Percentiles rank a stretch among this genome's conserved stretches.
These are phyloP conservation scores for Dasyprocta punctata DNA, from an alignment of 2,113 vertebrate genomes.

Conservation along the genomic window DNA sequence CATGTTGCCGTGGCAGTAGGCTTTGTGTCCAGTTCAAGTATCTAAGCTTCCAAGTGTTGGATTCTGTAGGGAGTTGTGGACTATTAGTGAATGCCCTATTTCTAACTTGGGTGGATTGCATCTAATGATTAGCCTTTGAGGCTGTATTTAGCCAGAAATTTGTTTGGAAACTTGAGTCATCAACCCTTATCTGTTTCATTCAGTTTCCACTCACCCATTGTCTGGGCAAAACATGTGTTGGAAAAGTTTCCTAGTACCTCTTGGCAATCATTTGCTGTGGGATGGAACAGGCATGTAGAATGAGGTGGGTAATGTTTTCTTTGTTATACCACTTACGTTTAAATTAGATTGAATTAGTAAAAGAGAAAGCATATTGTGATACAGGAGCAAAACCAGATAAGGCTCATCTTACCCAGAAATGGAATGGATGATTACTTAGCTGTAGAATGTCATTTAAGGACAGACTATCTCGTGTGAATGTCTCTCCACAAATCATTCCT, in stretches of 20 bases:
- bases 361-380: conserved; percentile 36
- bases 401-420: conserved; percentile 1
- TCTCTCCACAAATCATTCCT: conserved; percentile 35
- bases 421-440: conserved; percentile 25
- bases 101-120: conserved; percentile 26
- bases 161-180: conserved; percentile 69
- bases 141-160: conserved; percentile 59
- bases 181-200: conserved; percentile 66
- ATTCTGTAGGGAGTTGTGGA: conserved; percentile 6
- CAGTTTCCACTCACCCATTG: conserved; percentile 66
- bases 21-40: conserved; percentile 16
- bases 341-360: conserved; percentile 39
- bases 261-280: conserved; percentile 48
- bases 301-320: conserved; percentile 33
- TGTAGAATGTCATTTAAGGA: neutral
- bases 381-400: conserved; percentile 24
- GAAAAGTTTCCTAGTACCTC: conserved; percentile 63
- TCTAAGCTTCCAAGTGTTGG: neutral
- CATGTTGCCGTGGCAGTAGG: neutral
- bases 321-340: conserved; percentile 6
- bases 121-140: conserved; percentile 59
- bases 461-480: neutral
- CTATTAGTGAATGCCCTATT: conserved; percentile 44
- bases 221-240: conserved; percentile 66
- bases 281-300: conserved; percentile 17